phyloP scores from a whole-genome alignment of 92 coral and sea anemone genomes.

The Desmophyllum pertusum region DNA sequence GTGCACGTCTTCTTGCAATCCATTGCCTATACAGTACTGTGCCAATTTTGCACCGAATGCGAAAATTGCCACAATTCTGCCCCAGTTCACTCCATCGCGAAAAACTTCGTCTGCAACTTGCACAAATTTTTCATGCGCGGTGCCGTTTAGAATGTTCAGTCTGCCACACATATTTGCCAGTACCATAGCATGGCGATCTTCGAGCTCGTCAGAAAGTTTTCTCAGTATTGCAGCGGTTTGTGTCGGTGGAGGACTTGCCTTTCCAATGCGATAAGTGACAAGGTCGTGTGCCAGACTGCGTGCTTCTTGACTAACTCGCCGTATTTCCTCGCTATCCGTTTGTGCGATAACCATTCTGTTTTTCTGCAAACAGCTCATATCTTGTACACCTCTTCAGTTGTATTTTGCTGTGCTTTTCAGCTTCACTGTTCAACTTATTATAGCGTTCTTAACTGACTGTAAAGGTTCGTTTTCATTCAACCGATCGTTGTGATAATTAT shows the following conservation, averaged over 20 bases:
- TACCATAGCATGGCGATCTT: conserved; percentile 66
- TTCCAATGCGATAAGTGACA: conserved; percentile 73
- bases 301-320: conserved; percentile 45
- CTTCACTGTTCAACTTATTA: not conserved
- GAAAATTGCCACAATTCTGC: conserved; percentile 83
- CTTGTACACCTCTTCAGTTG: not conserved
- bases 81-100: conserved; percentile 90
- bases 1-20: conserved; percentile 63
- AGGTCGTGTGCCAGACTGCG: conserved; percentile 71
- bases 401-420: not conserved
- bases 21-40: conserved; percentile 63
- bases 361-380: conserved; percentile 23
- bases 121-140: conserved; percentile 81
- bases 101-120: conserved; percentile 94
- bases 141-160: conserved; percentile 65
- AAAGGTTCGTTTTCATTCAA: not conserved
- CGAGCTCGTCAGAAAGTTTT: conserved; percentile 82
- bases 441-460: not conserved
- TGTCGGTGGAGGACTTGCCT: conserved; percentile 51
- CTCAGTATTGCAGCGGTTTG: conserved; percentile 73
- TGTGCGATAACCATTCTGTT: conserved; percentile 15
- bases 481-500: not conserved
- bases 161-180: conserved; percentile 76
- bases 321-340: conserved; percentile 18
- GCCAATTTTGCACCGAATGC: conserved; percentile 85